These are phyloP conservation scores for Eidolon helvum DNA, from an alignment of 2,113 vertebrate genomes.

Conservation along the genomic window DNA sequence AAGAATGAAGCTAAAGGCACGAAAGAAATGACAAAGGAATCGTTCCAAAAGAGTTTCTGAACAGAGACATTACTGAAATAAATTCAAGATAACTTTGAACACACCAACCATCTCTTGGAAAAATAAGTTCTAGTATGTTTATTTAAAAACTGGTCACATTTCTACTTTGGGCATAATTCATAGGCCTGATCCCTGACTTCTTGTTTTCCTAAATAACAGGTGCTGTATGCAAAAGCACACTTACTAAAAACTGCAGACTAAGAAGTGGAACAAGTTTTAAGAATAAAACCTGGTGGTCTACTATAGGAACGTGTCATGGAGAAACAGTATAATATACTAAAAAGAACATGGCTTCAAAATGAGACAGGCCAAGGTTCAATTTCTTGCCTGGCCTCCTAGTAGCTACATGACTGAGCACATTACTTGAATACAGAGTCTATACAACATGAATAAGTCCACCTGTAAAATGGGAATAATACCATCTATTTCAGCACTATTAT, in stretches of 20 bases:
- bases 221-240: background rate
- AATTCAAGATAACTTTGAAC: conserved; percentile 31
- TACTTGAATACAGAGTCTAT: background rate
- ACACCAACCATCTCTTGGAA: background rate
- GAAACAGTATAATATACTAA: background rate
- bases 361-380: background rate
- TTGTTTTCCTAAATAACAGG: background rate
- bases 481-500: conserved; percentile 2
- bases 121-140: background rate
- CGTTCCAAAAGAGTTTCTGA: background rate
- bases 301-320: background rate
- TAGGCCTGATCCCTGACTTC: background rate
- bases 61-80: conserved; percentile 26
- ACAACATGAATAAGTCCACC: background rate
- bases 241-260: conserved; percentile 29
- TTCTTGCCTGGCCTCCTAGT: background rate
- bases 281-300: conserved; percentile 23
- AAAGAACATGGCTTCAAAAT: background rate
- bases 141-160: conserved; percentile 28
- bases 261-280: conserved; percentile 35
- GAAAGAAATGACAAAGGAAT: background rate
- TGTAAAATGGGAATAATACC: background rate
- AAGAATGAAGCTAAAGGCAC: conserved; percentile 12
- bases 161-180: conserved; percentile 1
- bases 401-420: background rate